These are phyloP conservation scores for Gnathonemus longibarbis DNA, from an alignment of 2,113 vertebrate genomes.

Conservation along the genomic window DNA sequence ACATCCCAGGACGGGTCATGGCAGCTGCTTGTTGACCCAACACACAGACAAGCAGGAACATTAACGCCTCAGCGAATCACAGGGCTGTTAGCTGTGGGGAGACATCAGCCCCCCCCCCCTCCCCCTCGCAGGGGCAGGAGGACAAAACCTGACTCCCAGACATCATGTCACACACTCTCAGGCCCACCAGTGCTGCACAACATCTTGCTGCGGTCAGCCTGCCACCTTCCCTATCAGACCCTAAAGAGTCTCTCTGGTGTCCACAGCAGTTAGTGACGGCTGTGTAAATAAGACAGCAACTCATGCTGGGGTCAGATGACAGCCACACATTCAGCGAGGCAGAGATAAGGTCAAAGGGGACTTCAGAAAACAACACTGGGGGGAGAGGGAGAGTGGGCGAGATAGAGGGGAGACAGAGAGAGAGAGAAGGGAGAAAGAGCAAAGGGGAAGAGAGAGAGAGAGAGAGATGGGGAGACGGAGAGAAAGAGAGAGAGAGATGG, in stretches of 20 bases:
- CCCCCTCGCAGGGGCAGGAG: neutral
- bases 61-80: neutral
- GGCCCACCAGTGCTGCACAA: neutral
- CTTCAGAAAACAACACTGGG: neutral
- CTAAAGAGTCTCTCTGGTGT: neutral
- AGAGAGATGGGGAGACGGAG: too few species aligned
- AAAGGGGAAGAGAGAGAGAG: neutral
- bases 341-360: neutral
- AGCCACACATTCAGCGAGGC: neutral
- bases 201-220: neutral
- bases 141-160: neutral
- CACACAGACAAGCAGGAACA: neutral
- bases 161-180: neutral
- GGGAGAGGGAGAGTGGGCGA: neutral
- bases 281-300: neutral
- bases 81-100: neutral
- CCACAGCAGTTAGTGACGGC: neutral
- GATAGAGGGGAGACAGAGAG: neutral
- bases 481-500: too few species aligned
- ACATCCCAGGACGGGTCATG: constrained; percentile 27
- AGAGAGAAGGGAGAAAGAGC: too few species aligned
- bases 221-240: neutral
- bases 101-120: neutral
- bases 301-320: neutral
- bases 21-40: constrained; percentile 34